These are phyloP conservation scores for Drosophila pallidifrons DNA, from an alignment of 1,140 invertebrate species.

Conservation along the genomic window DNA sequence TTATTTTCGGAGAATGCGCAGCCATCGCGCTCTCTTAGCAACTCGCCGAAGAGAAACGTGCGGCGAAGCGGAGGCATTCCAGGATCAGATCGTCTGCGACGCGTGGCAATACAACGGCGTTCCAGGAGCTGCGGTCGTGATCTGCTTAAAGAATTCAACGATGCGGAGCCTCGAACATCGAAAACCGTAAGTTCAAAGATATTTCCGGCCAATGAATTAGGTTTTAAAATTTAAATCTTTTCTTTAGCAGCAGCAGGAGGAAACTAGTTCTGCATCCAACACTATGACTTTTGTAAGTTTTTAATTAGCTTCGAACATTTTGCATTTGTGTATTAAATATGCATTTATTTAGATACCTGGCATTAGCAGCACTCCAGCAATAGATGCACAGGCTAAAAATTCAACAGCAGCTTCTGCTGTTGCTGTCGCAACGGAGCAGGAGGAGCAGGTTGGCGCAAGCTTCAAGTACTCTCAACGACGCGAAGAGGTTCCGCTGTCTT, in stretches of 20 bases:
- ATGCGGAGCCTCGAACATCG: not conserved
- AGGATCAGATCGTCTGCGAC: constrained; percentile 59
- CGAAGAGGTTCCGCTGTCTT: not conserved
- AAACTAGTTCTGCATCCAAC: not conserved
- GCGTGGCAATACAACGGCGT: constrained; percentile 57
- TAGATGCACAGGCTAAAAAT: not conserved
- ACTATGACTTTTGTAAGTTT: constrained; percentile 43
- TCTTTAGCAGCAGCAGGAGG: not conserved
- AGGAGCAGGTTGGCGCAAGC: not conserved
- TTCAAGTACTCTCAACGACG: not conserved
- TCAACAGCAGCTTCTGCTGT: not conserved
- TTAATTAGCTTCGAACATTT: not conserved
- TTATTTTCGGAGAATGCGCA: not conserved
- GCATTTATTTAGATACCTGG: constrained; percentile 33
- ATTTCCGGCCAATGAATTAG: not conserved
- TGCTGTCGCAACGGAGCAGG: not conserved
- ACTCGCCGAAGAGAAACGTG: not conserved
- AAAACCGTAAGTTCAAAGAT: constrained; percentile 17
- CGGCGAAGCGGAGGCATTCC: constrained; percentile 50
- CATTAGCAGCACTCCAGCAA: constrained; percentile 51
- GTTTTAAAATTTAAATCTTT: too few species aligned
- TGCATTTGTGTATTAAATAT: not conserved
- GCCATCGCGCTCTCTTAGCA: not conserved
- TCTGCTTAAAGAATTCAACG: constrained; percentile 59
- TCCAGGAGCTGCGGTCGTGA: constrained; percentile 60